A percentile compares a stretch with the other conserved stretches of the same genome.
These are phyloP conservation scores for Neopelma chrysocephalum DNA, from an alignment of 2,797 vertebrate species.

Conservation along the genomic window DNA sequence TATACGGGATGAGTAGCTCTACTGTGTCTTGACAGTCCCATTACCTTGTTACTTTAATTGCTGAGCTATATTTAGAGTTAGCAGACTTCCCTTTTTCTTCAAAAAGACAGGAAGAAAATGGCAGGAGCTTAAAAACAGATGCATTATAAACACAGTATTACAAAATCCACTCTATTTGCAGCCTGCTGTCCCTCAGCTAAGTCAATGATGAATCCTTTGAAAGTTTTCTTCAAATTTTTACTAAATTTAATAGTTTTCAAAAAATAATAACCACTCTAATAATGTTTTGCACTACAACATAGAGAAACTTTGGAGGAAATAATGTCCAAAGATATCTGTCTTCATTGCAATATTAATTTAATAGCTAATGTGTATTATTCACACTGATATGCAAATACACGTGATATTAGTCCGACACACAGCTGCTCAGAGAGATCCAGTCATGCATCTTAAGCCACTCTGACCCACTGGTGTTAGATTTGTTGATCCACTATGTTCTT, in stretches of 20 bases:
- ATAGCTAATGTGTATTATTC: background rate
- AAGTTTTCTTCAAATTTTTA: background rate
- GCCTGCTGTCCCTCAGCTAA: background rate
- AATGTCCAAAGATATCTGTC: background rate
- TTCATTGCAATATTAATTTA: conserved; percentile 4
- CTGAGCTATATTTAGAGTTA: background rate
- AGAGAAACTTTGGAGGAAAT: background rate
- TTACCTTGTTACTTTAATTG: background rate
- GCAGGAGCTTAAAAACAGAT: background rate
- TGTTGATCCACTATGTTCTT: background rate
- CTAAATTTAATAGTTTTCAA: background rate
- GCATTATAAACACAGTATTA: background rate
- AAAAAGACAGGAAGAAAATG: background rate
- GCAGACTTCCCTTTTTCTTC: background rate
- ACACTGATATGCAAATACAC: background rate
- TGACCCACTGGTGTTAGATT: background rate
- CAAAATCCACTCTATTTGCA: background rate
- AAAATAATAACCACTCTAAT: background rate
- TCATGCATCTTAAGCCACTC: background rate
- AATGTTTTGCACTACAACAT: background rate
- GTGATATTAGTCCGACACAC: background rate
- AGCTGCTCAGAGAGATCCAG: background rate
- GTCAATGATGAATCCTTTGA: background rate
- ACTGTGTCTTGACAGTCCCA: background rate
- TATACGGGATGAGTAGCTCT: background rate